Evolutionary conservation across 1,140 invertebrate genomes (phyloP), one percentile per base, ranked within the genome.

Genomic region (Ostrea denselamellosa): DNA sequence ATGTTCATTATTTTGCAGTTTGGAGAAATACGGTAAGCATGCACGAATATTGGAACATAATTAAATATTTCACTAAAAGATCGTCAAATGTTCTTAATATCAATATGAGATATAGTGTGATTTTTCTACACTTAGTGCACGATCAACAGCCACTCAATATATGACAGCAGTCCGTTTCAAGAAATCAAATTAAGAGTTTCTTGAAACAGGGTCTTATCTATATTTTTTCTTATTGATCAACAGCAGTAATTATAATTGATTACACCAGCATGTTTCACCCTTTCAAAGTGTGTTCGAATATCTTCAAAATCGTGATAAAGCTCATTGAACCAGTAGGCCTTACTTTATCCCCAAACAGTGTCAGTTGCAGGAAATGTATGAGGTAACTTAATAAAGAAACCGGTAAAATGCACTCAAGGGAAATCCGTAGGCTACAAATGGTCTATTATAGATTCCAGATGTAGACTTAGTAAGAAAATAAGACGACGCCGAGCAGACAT

Each of bases 391-490:
- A 77, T 77, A 77, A 77, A 77, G 14, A 34, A 77, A 77, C 68
- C 68, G 68, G 68, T 77, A 77, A 28, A 34, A 25, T 77, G 68
- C 10, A 25, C 68, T 25, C 25, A 12, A 34, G 68, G 68, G 68
- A 77, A 77, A 77, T 77, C 68, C 68, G 68, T 14, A 77, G 68
- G 68, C 68, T 77, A 77, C 68, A 77, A 77, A 34, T 44, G 68
- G 68, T 77, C 25, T 34, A 14, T 77, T 77, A 77, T 77, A 77
- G 68, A 77, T 28, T 77, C 68, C 68, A 77, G 68, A 77, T 77
- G 68, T 77, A 77, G 68, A 77, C 68, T 77, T 77, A 25, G 68
- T 77, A 77, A 77, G 68, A 77, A 77, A 77, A 77, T 25, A 77
- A 34, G 68, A 77, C 68, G 28, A 77, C 8, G 68, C 25, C 9